Conservation (phyloP, 1,140 invertebrate species). For the Gonatopus flavifemur region DNA sequence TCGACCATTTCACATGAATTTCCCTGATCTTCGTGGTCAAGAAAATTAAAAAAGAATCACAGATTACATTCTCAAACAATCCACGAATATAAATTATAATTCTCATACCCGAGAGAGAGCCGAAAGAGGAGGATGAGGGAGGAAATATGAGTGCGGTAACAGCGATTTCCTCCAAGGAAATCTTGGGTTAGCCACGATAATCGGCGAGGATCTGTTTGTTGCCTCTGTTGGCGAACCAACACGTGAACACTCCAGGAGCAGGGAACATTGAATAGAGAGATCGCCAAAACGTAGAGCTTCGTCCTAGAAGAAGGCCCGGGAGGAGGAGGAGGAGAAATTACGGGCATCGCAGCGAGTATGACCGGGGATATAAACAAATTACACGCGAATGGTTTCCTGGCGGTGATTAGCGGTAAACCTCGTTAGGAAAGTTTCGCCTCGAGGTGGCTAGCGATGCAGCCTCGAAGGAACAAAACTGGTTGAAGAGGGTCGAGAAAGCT, state of each 20-base stretch:
- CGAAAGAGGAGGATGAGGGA: constrained; percentile 17
- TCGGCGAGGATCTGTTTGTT: constrained; percentile 20
- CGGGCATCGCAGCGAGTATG: constrained; percentile 37
- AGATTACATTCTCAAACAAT: no score
- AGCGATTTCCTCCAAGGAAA: constrained; percentile 22
- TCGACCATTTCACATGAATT: no score
- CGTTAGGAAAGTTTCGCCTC: constrained; percentile 43
- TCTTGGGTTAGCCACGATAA: constrained; percentile 26
- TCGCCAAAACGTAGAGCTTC: constrained; percentile 11
- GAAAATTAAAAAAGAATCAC: constrained; percentile 14
- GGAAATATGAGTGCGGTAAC: constrained; percentile 15
- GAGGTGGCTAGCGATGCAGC: not conserved
- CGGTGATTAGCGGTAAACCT: constrained; percentile 51
- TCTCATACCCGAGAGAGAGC: constrained; percentile 6
- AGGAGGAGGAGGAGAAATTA: no score
- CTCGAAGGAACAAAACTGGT: not conserved
- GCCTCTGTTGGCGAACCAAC: no score
- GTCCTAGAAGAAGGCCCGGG: constrained; percentile 23
- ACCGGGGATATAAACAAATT: constrained; percentile 52
- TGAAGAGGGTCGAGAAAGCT: not conserved
- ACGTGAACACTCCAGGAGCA: constrained; percentile 26
- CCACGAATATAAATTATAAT: no score
- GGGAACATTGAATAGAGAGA: no score
- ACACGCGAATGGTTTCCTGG: constrained; percentile 50
- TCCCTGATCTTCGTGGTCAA: no score